phyloP scores from a whole-genome alignment of 1,140 invertebrate species.

The Lordiphosa stackelbergi region DNA sequence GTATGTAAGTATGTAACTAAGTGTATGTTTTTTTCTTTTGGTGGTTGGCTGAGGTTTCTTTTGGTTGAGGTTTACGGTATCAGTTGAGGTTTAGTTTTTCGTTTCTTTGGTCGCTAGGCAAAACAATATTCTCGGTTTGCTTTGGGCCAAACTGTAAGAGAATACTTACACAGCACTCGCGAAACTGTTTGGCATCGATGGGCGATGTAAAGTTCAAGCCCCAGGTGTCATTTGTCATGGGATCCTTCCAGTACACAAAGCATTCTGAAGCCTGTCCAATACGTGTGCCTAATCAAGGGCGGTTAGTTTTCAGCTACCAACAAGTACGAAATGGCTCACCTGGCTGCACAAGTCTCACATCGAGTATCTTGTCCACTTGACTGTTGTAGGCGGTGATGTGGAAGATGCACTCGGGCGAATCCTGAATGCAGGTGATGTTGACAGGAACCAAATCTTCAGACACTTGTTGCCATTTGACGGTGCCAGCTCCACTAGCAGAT shows the following conservation, averaged over 20 bases:
- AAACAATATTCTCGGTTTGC: slow-evolving; percentile 21
- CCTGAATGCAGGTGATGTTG: slow-evolving; percentile 97
- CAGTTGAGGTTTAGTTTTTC: slow-evolving; percentile 34
- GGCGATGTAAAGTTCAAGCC: slow-evolving; percentile 98
- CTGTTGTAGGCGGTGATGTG: slow-evolving; percentile 99
- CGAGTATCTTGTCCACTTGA: slow-evolving; percentile 98
- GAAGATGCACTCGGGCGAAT: slow-evolving; percentile 96
- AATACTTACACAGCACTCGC: slow-evolving; percentile 97
- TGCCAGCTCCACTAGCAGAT: slow-evolving; percentile 90
- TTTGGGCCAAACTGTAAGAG: slow-evolving; percentile 68
- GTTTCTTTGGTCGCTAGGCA: slow-evolving; percentile 49
- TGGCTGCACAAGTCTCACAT: slow-evolving; percentile 96
- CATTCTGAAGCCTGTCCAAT: slow-evolving; percentile 98
- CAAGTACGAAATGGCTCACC: slow-evolving; percentile 80
- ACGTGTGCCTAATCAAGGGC: slow-evolving; percentile 85
- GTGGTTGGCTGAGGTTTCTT: slow-evolving; percentile 50
- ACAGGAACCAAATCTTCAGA: slow-evolving; percentile 98
- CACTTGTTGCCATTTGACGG: slow-evolving; percentile 97
- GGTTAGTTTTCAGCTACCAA: no score
- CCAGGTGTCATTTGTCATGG: slow-evolving; percentile 98
- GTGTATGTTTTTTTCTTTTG: slow-evolving; percentile 24
- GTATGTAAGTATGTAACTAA: slow-evolving; percentile 23
- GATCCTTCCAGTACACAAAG: slow-evolving; percentile 99
- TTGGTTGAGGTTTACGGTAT: slow-evolving; percentile 50
- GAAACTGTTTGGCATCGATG: slow-evolving; percentile 97